These are phyloP conservation scores for Noctua janthe DNA, from an alignment of 2,888 invertebrate species.

Conservation along the genomic window DNA sequence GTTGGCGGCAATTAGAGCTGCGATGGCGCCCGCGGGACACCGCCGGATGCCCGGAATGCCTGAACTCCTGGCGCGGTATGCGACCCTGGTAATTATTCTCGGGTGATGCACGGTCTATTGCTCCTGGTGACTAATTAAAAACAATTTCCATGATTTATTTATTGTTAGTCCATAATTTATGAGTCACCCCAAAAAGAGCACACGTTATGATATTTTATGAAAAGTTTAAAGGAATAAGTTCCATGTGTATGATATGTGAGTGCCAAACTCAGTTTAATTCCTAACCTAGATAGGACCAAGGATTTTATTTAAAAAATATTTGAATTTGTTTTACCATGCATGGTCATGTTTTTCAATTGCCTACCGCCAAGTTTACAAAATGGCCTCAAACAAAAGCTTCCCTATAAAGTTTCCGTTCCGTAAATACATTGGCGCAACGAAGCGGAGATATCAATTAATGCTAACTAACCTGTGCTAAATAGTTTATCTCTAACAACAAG, in stretches of 20 bases:
- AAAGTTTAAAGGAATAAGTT: background rate
- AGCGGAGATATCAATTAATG: conserved; percentile 20
- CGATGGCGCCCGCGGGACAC: conserved; percentile 78
- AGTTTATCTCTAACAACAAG: conserved; percentile 14
- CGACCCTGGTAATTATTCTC: conserved; percentile 82
- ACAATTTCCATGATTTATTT: conserved; percentile 73
- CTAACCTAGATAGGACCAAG: background rate
- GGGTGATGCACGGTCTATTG: conserved; percentile 73
- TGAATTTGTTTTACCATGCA: background rate
- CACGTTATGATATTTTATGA: conserved; percentile 15
- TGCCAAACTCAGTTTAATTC: background rate
- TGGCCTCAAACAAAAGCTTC: background rate
- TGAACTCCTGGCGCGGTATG: conserved; percentile 79
- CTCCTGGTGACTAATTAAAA: conserved; percentile 82
- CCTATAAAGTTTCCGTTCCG: background rate
- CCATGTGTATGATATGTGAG: too few species aligned
- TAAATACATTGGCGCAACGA: background rate
- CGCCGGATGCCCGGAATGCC: conserved; percentile 78
- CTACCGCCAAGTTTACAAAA: background rate
- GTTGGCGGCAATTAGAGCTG: conserved; percentile 76
- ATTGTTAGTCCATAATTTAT: conserved; percentile 63
- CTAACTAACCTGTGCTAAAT: conserved; percentile 21
- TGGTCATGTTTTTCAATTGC: background rate
- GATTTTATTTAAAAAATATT: background rate
- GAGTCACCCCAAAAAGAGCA: conserved; percentile 43